Conservation (phyloP, 2,888 invertebrate genomes). For the Phaonia tiefii region DNA sequence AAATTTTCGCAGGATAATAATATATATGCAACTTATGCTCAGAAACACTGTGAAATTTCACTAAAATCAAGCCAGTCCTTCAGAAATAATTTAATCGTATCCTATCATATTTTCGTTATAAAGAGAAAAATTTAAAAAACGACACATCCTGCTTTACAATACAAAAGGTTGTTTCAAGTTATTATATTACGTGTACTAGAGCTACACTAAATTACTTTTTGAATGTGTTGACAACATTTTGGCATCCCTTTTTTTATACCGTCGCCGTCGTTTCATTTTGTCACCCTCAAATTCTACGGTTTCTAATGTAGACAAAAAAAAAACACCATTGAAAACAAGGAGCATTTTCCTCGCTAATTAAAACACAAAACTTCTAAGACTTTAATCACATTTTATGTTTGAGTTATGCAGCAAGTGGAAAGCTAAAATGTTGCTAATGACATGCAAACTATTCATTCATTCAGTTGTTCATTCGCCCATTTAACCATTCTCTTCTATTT, state of each 20-base stretch:
- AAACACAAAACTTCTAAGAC: constrained; percentile 43
- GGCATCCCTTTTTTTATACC: neutral
- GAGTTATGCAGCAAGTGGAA: constrained; percentile 6
- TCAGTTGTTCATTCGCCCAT: constrained; percentile 22
- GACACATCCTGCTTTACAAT: no score
- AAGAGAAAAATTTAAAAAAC: no score
- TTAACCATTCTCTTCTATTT: no score
- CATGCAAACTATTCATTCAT: constrained; percentile 36
- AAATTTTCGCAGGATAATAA: no score
- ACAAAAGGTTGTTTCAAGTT: no score
- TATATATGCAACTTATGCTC: no score
- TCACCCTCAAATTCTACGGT: constrained; percentile 5
- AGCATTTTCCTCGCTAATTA: constrained; percentile 36
- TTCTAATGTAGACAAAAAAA: constrained; percentile 54
- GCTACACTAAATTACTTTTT: no score
- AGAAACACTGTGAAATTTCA: no score
- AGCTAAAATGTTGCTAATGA: constrained; percentile 28
- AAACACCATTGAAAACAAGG: constrained; percentile 1
- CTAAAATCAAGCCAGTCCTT: no score
- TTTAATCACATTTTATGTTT: constrained; percentile 46
- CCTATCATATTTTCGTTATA: no score
- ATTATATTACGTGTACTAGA: no score
- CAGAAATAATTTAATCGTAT: no score
- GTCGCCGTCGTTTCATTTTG: neutral
- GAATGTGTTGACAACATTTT: neutral